A percentile compares a stretch with the other conserved stretches of the same genome.
phyloP scores from a whole-genome alignment of 1,140 invertebrate species.

The Octopus bimaculoides region DNA sequence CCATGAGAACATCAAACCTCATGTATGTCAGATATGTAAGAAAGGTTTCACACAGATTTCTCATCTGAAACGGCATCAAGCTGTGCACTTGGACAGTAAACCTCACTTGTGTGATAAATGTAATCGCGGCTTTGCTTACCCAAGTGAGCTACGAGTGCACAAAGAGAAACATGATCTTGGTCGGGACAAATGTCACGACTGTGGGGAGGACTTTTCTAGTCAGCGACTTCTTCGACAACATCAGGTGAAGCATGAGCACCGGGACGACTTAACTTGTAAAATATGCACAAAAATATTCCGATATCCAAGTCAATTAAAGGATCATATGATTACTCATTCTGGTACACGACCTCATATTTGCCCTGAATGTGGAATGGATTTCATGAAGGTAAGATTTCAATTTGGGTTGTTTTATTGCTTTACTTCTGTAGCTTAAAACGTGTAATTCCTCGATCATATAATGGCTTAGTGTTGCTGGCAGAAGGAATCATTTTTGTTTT shows the following conservation, averaged over 20 bases:
- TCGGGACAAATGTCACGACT: constrained; percentile 31
- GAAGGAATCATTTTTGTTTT: no score
- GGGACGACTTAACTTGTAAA: constrained; percentile 54
- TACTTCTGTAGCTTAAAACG: no score
- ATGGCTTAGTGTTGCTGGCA: no score
- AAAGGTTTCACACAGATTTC: constrained; percentile 59
- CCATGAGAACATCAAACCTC: constrained; percentile 53
- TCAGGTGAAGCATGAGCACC: constrained; percentile 28
- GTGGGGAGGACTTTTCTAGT: constrained; percentile 39
- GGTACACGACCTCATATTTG: constrained; percentile 61
- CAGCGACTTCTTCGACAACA: constrained; percentile 54
- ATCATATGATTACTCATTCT: constrained; percentile 61
- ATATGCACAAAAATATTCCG: constrained; percentile 64
- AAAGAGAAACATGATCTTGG: constrained; percentile 34
- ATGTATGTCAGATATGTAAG: constrained; percentile 47
- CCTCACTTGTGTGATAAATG: constrained; percentile 67
- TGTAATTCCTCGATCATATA: no score
- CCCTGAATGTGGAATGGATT: constrained; percentile 61
- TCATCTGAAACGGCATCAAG: constrained; percentile 45
- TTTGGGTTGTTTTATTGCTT: no score
- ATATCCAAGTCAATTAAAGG: constrained; percentile 61
- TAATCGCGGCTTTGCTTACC: constrained; percentile 53
- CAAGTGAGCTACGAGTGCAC: constrained; percentile 37
- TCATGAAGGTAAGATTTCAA: constrained; percentile 48
- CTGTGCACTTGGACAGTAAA: constrained; percentile 44